phyloP scores from a whole-genome alignment of 2,888 invertebrate genomes.

The Ophion ellenae region DNA sequence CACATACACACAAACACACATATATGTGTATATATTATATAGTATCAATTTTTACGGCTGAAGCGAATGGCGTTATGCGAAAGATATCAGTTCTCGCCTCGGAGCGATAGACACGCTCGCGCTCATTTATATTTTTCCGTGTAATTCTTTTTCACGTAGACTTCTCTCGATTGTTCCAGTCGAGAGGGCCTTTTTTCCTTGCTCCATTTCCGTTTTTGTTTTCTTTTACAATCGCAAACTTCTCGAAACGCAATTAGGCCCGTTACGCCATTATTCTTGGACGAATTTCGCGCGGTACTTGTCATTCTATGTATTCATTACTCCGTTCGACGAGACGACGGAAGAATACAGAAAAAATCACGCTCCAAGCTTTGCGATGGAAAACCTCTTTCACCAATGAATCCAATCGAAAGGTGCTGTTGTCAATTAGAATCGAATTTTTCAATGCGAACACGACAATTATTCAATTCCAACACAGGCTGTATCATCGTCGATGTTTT shows the following conservation, averaged over 20 bases:
- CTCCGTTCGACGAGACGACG: background rate
- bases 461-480: constrained; percentile 28
- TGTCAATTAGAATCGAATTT: background rate
- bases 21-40: constrained; percentile 41
- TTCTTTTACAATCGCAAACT: background rate
- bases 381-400: background rate
- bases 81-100: constrained; percentile 55
- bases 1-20: background rate
- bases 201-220: background rate
- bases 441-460: constrained; percentile 1
- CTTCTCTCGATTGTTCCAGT: background rate
- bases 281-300: background rate
- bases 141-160: constrained; percentile 1
- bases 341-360: background rate
- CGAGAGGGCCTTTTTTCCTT: constrained; percentile 9
- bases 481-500: background rate
- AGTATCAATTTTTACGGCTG: constrained; percentile 54
- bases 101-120: constrained; percentile 34
- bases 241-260: constrained; percentile 9
- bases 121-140: constrained; percentile 16
- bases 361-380: background rate
- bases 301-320: background rate
- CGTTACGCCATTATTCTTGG: background rate
- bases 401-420: background rate
- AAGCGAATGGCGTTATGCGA: constrained; percentile 57